Base-by-base conservation (phyloP, 2,797 vertebrate genomes). In the Lagorchestes hirsutus region DNA sequence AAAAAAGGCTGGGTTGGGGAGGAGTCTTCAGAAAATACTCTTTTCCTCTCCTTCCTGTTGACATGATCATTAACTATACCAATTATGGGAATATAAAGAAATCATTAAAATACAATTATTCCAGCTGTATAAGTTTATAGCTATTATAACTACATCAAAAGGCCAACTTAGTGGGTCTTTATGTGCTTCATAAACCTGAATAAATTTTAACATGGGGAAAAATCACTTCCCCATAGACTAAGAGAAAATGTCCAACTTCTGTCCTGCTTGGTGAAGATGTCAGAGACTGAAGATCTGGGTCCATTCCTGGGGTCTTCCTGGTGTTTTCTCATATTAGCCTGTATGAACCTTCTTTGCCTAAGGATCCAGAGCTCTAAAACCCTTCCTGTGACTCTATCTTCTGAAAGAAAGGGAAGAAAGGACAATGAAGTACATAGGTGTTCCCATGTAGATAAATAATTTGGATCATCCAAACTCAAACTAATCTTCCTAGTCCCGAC, bases 81-180 rank as follows among this genome's bases (percentile, higher is more conserved):
- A 97, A 98, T 98, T 98, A 98, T 92, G 94, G 10, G 0, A 97
- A 98, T 98, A 98, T 97, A 97, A 98, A 98, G 98, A 98, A 98
- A 98, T 97, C 97, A 98, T 98, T 98, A 98, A 98, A 98, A 98
- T 97, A 97, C 97, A 98, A 98, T 98, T 98, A 98, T 98, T 98
- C 97, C 96, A 97, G 97, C 58, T 96, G 94, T 98, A 96, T 95
- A 98, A 97, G 97, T 98, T 98, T 98, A 98, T 98, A 98, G 96
- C 97, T 96, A 46, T 82, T 96, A 62, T 96, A 98, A 98, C 97
- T 98, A 95, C 96, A 97, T 97, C 98, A 98, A 98, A 98, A 98
- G 97, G 87, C 95, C 34, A 90, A 94, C 96, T 98, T 97, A 97
- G 96, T 95, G 96, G 55, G 94, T 97, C 96, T 98, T 98, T 98